Evolutionary conservation across 2,797 vertebrate species (phyloP), one percentile per base, ranked within the genome.

Genomic region (Amblyraja radiata): DNA sequence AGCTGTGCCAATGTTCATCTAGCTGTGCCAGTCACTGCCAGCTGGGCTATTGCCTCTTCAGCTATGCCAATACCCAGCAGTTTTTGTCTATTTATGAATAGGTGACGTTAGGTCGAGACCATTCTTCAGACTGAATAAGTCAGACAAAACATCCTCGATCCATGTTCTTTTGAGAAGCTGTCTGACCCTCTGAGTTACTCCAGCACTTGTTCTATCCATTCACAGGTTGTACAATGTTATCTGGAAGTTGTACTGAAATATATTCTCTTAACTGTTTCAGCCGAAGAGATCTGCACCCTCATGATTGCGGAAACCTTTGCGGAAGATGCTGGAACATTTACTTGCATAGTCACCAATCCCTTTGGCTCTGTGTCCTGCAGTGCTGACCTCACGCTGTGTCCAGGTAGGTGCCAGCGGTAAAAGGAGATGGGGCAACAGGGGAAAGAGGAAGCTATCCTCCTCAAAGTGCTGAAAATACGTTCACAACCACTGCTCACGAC

Each of bases 201-300:
- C 68, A 71, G 68, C 68, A 21, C 13, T 71, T 71, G 68, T 21
- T 71, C 18, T 7, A 14, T 71, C 86, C 4, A 9, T 39, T 25
- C 13, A 28, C 63, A 32, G 63, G 18, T 74, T 46, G 21, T 0
- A 1, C 16, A 25, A 23, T 16, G 1, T 23, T 61, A 84, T 84
- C 23, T 10, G 10, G 36, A 46, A 32, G 90, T 73, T 25, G 1
- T 28, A 18, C 71, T 76, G 39, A 76, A 74, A n/a, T 2, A 0
- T 39, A 7, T 28, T 54, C 39, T 58, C 36, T 54, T 92, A 71
- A 46, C 58, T 76, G 39, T 76, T 76, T 92, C 73, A 92, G 90
- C 93, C 99, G 98, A 99, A 95, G 98, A 99, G 96, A 99, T 99
- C 95, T 99, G 99, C 94, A 99, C 98, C 1, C 95, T 99, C 77